phyloP scores from a whole-genome alignment of 2,888 invertebrate species.

The Aricia artaxerxes region DNA sequence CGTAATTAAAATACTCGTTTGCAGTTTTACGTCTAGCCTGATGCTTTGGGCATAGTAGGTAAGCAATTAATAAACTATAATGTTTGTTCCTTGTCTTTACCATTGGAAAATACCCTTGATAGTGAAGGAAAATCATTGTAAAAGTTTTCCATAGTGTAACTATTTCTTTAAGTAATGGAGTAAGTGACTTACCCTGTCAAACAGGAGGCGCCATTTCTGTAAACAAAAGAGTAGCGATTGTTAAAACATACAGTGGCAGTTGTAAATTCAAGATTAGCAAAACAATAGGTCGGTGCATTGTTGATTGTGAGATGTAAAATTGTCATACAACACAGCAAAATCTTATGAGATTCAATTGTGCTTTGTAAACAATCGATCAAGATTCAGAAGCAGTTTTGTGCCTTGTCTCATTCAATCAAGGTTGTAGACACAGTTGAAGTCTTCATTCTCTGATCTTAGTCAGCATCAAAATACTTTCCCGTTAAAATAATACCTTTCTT shows the following conservation, averaged over 20 bases:
- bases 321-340: constrained; percentile 17
- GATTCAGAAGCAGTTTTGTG: background rate
- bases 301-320: constrained; percentile 22
- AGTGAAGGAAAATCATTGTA: too few relatives aligned
- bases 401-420: constrained; percentile 13
- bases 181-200: constrained; percentile 86
- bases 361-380: constrained; percentile 18
- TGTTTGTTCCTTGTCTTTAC: background rate
- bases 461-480: background rate
- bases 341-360: constrained; percentile 20
- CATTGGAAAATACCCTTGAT: background rate
- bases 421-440: background rate
- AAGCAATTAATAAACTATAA: background rate
- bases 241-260: background rate
- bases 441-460: background rate
- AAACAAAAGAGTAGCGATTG: constrained; percentile 54
- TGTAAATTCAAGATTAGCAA: constrained; percentile 16
- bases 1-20: too few relatives aligned
- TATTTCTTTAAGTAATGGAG: background rate
- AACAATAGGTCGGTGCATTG: constrained; percentile 9
- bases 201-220: constrained; percentile 94
- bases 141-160: too few relatives aligned
- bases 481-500: background rate
- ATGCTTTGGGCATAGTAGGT: too few relatives aligned
- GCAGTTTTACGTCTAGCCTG: too few relatives aligned